Conservation (phyloP, 2,797 vertebrate genomes). For the Ptychobarbus kaznakovi region DNA sequence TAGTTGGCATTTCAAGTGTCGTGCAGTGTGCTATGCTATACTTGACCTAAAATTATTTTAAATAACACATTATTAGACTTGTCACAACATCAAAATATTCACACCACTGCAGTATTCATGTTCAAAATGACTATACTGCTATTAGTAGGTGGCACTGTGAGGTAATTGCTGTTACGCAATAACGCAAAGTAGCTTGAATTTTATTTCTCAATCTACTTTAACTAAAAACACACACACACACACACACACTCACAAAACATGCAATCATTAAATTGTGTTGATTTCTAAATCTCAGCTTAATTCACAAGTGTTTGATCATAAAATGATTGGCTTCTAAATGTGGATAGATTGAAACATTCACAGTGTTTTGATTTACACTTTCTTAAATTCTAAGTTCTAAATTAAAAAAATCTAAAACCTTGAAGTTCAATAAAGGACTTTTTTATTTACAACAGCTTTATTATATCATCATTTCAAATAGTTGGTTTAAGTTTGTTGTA, state of each 20-base stretch:
- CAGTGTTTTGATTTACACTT: not conserved
- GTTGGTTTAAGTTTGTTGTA: not conserved
- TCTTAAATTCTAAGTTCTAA: not conserved
- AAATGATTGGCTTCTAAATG: not conserved
- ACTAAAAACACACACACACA: not conserved
- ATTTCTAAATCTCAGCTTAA: not conserved
- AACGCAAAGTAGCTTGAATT: not conserved
- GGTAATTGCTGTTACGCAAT: not conserved
- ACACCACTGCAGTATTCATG: not conserved
- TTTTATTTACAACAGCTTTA: too few species aligned
- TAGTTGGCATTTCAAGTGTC: not conserved
- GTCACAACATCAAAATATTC: not conserved
- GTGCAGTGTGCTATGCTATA: not conserved
- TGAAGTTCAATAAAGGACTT: not conserved
- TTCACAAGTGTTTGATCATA: not conserved
- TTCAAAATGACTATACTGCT: not conserved
- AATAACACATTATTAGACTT: conserved; percentile 1
- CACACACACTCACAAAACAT: not conserved
- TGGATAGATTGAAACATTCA: not conserved
- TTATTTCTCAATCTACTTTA: not conserved
- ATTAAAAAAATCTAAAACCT: too few species aligned
- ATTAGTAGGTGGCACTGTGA: not conserved
- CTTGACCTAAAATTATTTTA: not conserved
- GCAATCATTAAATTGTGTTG: not conserved
- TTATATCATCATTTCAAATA: too few species aligned